phyloP scores from a whole-genome alignment of 2,888 invertebrate species.

The Cenopis cana region DNA sequence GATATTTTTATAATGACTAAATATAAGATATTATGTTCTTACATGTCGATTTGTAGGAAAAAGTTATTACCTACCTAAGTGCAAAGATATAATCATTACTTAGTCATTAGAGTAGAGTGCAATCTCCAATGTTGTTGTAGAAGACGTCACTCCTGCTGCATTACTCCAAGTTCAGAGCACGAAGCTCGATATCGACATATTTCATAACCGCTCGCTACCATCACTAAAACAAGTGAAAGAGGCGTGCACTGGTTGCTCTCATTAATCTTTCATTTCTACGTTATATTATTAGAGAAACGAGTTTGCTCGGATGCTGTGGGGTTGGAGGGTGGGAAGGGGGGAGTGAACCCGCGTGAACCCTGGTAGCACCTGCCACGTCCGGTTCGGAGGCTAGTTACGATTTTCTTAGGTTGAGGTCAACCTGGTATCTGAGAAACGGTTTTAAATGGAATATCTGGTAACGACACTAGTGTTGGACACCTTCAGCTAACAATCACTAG shows the following conservation, averaged over 20 bases:
- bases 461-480: too few species aligned
- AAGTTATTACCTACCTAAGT: too few species aligned
- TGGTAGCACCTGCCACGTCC: slow-evolving; percentile 83
- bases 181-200: slow-evolving; percentile 43
- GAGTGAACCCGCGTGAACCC: slow-evolving; percentile 82
- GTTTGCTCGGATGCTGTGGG: slow-evolving; percentile 82
- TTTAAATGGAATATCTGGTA: slow-evolving; percentile 6
- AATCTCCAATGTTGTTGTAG: not conserved
- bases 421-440: not conserved
- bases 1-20: too few species aligned
- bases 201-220: slow-evolving; percentile 47
- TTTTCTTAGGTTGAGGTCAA: slow-evolving; percentile 40
- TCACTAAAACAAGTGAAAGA: slow-evolving; percentile 77
- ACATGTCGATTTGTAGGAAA: too few species aligned
- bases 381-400: slow-evolving; percentile 56
- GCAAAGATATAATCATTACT: too few species aligned
- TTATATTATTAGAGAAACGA: slow-evolving; percentile 85
- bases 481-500: too few species aligned
- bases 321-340: slow-evolving; percentile 57
- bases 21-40: too few species aligned
- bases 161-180: not conserved
- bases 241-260: slow-evolving; percentile 84
- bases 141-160: not conserved
- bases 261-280: slow-evolving; percentile 85
- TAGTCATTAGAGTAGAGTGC: too few species aligned